A percentile compares a stretch with the other conserved stretches of the same genome.
These are phyloP conservation scores for Phalangium opilio DNA, from an alignment of 2,888 invertebrate genomes.

Conservation along the genomic window DNA sequence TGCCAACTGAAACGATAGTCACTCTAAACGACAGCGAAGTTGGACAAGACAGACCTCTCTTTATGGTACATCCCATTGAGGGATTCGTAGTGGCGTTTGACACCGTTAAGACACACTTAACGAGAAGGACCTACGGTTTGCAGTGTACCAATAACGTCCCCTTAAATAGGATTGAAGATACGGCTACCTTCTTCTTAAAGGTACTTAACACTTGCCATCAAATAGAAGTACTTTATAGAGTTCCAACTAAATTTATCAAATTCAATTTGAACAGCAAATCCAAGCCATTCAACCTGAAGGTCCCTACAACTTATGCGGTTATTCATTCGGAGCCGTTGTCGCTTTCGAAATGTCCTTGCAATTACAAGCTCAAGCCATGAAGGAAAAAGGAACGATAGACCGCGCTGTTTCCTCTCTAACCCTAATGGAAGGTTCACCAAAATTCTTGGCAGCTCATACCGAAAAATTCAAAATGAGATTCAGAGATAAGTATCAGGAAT, in stretches of 20 bases:
- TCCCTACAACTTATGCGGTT: conserved; percentile 78
- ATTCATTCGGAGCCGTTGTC: conserved; percentile 88
- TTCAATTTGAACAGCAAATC: conserved; percentile 42
- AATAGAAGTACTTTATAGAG: too few species aligned
- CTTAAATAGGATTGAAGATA: conserved; percentile 47
- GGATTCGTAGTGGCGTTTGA: conserved; percentile 58
- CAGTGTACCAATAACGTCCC: conserved; percentile 71
- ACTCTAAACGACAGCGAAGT: conserved; percentile 37
- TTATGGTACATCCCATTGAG: conserved; percentile 69
- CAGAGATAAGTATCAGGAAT: conserved; percentile 39
- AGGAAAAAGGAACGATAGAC: too few species aligned
- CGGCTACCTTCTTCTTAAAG: conserved; percentile 42
- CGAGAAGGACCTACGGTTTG: conserved; percentile 67
- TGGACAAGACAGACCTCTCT: conserved; percentile 27
- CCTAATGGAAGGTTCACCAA: conserved; percentile 79
- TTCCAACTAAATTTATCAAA: neutral
- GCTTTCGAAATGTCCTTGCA: conserved; percentile 88
- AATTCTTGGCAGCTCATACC: conserved; percentile 60
- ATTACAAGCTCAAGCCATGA: neutral
- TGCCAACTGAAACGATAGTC: conserved; percentile 57
- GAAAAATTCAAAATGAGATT: conserved; percentile 27
- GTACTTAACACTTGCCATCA: conserved; percentile 21
- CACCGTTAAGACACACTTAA: conserved; percentile 52
- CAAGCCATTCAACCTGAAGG: conserved; percentile 57
- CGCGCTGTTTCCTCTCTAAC: conserved; percentile 35